phyloP scores from a whole-genome alignment of 2,797 vertebrate genomes.

The Rhyacichthys aspro region DNA sequence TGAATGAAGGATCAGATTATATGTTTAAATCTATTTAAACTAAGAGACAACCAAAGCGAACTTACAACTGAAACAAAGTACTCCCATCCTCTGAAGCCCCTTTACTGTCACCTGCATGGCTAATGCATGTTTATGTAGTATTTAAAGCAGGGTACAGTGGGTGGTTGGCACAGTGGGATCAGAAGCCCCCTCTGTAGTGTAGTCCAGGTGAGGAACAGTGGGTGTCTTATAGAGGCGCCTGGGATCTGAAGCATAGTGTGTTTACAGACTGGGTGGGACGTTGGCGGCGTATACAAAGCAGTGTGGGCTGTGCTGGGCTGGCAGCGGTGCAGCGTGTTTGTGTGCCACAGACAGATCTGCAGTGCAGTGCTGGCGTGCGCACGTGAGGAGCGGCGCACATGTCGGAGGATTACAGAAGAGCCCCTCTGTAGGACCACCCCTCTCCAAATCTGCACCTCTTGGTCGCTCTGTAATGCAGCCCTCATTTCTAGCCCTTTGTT shows the following conservation, averaged over 20 bases:
- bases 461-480: slow-evolving; percentile 37
- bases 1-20: too few relatives aligned
- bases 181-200: background rate
- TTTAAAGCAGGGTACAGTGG: background rate
- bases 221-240: slow-evolving; percentile 2
- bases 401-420: slow-evolving; percentile 53
- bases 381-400: slow-evolving; percentile 66
- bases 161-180: background rate
- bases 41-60: too few relatives aligned
- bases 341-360: slow-evolving; percentile 49
- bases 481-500: slow-evolving; percentile 35
- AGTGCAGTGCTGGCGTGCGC: slow-evolving; percentile 49
- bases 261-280: slow-evolving; percentile 31
- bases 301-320: slow-evolving; percentile 48
- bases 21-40: too few relatives aligned
- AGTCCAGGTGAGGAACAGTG: slow-evolving; percentile 11
- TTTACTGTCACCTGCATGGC: too few relatives aligned
- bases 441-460: slow-evolving; percentile 39
- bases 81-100: too few relatives aligned
- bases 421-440: slow-evolving; percentile 29
- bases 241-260: slow-evolving; percentile 26
- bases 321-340: slow-evolving; percentile 46
- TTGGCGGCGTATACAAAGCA: slow-evolving; percentile 36
- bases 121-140: too few relatives aligned
- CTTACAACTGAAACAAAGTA: too few relatives aligned